These are phyloP conservation scores for Heliopora coerulea DNA, from an alignment of 92 coral and sea anemone genomes.

Conservation along the genomic window DNA sequence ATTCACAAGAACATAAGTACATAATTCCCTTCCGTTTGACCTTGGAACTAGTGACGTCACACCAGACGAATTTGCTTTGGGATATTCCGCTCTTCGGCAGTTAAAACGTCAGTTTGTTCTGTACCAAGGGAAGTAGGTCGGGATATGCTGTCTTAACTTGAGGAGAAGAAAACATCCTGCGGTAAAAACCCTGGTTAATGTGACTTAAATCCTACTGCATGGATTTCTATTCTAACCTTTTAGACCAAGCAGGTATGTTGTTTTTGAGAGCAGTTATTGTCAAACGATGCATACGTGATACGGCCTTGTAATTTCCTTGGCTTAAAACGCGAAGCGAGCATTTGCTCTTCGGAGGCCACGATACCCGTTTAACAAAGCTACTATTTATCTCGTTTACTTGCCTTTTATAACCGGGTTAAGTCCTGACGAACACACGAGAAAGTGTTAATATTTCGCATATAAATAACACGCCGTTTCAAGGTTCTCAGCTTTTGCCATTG, in stretches of 20 bases:
- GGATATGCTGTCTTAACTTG: neutral
- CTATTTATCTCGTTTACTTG: neutral
- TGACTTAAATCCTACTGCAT: conserved; percentile 1
- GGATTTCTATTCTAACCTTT: conserved; percentile 29
- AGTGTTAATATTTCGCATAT: too few species aligned
- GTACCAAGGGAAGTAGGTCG: conserved; percentile 4
- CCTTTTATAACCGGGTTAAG: neutral
- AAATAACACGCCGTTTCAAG: too few species aligned
- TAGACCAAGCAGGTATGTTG: conserved; percentile 39
- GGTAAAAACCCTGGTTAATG: neutral
- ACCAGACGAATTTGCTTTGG: neutral
- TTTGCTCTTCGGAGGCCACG: neutral
- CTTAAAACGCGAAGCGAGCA: neutral
- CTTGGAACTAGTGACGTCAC: conserved; percentile 32
- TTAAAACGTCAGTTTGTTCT: neutral
- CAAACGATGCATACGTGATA: conserved; percentile 27
- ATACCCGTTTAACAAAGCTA: neutral
- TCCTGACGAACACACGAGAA: too few species aligned
- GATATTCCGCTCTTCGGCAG: neutral
- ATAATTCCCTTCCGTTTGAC: neutral
- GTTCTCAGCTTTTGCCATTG: too few species aligned
- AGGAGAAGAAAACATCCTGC: neutral
- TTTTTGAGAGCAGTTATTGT: conserved; percentile 18
- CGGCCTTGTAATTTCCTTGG: neutral
- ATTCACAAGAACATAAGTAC: too few species aligned